phyloP scores from a whole-genome alignment of 2,888 invertebrate genomes.

The Drosophila leonis region DNA sequence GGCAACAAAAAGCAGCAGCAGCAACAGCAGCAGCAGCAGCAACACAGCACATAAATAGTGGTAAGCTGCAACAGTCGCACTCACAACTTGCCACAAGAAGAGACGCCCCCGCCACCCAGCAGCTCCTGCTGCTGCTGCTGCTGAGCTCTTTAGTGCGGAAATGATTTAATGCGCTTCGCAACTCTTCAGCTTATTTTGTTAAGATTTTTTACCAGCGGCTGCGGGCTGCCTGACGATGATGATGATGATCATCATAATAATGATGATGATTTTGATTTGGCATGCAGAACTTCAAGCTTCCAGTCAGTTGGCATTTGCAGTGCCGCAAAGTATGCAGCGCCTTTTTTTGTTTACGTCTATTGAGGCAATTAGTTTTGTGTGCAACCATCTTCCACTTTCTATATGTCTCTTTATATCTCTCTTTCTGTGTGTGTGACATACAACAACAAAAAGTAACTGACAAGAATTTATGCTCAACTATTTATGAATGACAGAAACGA shows the following conservation, averaged over 20 bases:
- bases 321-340: slow-evolving; percentile 60
- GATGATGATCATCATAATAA: slow-evolving; percentile 59
- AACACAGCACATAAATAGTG: slow-evolving; percentile 65
- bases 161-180: slow-evolving; percentile 81
- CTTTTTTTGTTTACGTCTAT: slow-evolving; percentile 58
- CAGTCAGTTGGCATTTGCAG: slow-evolving; percentile 37
- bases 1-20: slow-evolving; percentile 43
- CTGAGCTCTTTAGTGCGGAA: slow-evolving; percentile 75
- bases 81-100: slow-evolving; percentile 62
- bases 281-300: slow-evolving; percentile 42
- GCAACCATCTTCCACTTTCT: slow-evolving; percentile 10
- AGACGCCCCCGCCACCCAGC: slow-evolving; percentile 4
- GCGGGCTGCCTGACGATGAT: slow-evolving; percentile 46
- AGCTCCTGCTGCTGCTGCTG: slow-evolving; percentile 13
- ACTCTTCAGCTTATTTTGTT: slow-evolving; percentile 81
- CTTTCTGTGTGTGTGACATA: slow-evolving; percentile 1
- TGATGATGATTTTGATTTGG: slow-evolving; percentile 67
- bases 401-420: neutral
- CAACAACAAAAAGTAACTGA: slow-evolving; percentile 9
- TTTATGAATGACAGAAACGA: slow-evolving; percentile 37
- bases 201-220: slow-evolving; percentile 55
- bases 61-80: slow-evolving; percentile 66
- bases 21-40: slow-evolving; percentile 21
- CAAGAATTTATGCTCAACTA: slow-evolving; percentile 44
- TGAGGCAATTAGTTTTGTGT: slow-evolving; percentile 73